phyloP scores from a whole-genome alignment of 2,888 invertebrate species.

The Saturnia pavonia region DNA sequence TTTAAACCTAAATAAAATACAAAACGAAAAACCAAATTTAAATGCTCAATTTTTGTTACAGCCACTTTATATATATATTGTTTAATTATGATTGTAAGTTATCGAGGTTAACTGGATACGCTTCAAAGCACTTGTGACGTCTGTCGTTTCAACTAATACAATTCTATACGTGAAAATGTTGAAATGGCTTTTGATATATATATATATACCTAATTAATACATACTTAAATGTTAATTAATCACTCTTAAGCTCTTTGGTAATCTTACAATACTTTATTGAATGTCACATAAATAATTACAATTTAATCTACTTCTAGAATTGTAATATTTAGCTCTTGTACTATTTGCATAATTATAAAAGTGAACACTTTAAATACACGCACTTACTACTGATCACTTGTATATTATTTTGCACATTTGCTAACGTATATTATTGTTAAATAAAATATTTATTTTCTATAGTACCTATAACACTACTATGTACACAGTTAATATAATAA shows the following conservation, averaged over 20 bases:
- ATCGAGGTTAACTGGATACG: conserved; percentile 3
- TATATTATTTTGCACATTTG: neutral
- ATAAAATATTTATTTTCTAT: neutral
- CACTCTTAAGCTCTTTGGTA: conserved; percentile 8
- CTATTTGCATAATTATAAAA: no score
- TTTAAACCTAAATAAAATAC: neutral
- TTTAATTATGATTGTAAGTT: conserved; percentile 14
- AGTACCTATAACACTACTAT: neutral
- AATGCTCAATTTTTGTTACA: conserved; percentile 37
- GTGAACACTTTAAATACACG: neutral
- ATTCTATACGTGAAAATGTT: neutral
- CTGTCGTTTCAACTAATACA: conserved; percentile 4
- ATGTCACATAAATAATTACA: neutral
- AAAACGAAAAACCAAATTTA: neutral
- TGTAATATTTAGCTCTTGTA: neutral
- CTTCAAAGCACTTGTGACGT: conserved; percentile 9
- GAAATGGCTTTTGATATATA: conserved; percentile 6
- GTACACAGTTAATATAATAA: neutral
- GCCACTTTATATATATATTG: conserved; percentile 23
- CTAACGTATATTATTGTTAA: conserved; percentile 4
- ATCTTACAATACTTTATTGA: neutral
- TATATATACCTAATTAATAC: neutral
- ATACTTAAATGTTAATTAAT: neutral
- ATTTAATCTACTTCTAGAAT: neutral
- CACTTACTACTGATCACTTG: neutral